A percentile compares a stretch with the other conserved stretches of the same genome.
Evolutionary conservation across 2,113 vertebrate genomes (phyloP).

Genomic region (Mungos mungo): DNA sequence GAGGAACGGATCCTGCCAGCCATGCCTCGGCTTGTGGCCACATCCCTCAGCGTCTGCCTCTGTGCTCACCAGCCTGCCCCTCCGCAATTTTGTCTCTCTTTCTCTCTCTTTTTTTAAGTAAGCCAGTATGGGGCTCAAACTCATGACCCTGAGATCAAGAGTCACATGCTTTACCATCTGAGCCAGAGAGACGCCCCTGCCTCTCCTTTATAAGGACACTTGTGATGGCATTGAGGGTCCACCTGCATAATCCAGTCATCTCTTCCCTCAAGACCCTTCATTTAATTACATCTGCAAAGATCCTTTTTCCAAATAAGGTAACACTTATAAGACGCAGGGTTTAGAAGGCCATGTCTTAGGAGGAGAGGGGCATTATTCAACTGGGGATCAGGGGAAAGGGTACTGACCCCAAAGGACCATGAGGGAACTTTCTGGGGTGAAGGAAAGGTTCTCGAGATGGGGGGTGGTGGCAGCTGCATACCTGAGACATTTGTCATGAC

Average conservation of each 20-base stretch:
- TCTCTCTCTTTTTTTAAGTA: background rate
- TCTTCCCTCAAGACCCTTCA: background rate
- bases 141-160: background rate
- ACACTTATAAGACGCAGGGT: background rate
- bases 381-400: background rate
- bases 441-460: background rate
- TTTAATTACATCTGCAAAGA: constrained; percentile 2
- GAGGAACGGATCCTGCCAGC: background rate
- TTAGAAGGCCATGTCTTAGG: background rate
- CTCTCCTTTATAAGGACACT: background rate
- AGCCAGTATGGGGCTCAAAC: background rate
- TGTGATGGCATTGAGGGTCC: background rate
- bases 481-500: background rate
- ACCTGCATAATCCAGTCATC: background rate
- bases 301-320: background rate
- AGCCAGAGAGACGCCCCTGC: background rate
- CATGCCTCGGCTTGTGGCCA: background rate
- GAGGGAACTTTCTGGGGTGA: background rate
- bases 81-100: background rate
- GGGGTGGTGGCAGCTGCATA: background rate
- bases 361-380: background rate
- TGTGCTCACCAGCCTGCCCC: background rate
- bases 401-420: background rate
- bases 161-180: background rate
- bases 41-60: background rate